Conservation (phyloP, 2,797 vertebrate genomes). For the Decapterus maruadsi region DNA sequence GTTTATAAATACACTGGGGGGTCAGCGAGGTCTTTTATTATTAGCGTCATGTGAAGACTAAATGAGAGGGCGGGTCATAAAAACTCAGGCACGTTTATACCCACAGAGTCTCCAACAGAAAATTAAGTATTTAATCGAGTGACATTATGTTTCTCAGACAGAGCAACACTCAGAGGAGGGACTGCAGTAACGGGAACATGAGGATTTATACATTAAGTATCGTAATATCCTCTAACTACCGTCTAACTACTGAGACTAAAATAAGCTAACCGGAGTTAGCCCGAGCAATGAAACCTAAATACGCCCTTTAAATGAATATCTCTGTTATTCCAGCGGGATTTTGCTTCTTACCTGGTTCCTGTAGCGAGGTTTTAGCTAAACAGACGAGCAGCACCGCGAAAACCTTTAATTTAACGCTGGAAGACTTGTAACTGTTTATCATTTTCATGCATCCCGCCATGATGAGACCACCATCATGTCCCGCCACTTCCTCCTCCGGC, state of each 20-base stretch:
- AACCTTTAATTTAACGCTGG: constrained; percentile 13
- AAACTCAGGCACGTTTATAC: neutral
- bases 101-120: neutral
- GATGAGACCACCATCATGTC: constrained; percentile 48
- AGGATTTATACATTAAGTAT: neutral
- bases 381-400: constrained; percentile 48
- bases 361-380: constrained; percentile 42
- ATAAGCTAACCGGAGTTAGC: constrained; percentile 71
- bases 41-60: neutral
- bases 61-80: neutral
- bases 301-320: rapidly evolving
- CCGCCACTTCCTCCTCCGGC: constrained; percentile 42
- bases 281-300: neutral
- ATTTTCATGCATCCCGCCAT: constrained; percentile 84
- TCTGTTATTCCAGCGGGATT: neutral
- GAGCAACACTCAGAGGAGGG: neutral
- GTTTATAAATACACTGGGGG: neutral
- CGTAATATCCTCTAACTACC: neutral
- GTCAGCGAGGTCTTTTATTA: neutral
- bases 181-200: rapidly evolving
- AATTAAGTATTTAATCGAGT: too few relatives aligned
- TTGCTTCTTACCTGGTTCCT: constrained; percentile 63
- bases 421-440: neutral
- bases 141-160: neutral
- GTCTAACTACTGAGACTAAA: constrained; percentile 15